Base-by-base conservation (phyloP, 1,140 invertebrate species). In the Drepana arcuata region DNA sequence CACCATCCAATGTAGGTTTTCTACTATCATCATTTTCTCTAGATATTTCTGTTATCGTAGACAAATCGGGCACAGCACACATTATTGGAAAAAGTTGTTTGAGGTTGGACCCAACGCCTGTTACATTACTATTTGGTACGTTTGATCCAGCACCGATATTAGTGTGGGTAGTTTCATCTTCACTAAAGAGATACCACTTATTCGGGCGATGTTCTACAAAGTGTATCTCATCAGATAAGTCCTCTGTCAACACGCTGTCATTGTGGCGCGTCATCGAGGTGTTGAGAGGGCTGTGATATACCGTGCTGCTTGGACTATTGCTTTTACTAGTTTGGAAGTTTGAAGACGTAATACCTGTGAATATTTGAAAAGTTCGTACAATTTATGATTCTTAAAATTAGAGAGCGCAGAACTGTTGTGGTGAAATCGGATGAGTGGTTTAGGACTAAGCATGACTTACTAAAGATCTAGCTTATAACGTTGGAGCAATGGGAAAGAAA, bases 11-110 rank as follows among this genome's bases (percentile, higher is more conserved):
- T 13, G 16, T 38, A 10, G 39, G 25, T 28, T 48, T 58, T 36
- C 34, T 51, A 12, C 54, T 48, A 21, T 48, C 42, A 26, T 56
- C 43, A 34, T 45, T 53, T 27, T 78, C 66, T 34, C 61, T 69
- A 0, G 74, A 79, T 16, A 48, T 47, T 57, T 81, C 77, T 13
- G 74, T 71, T 5, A 81, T 74, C 5, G 72, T 77, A 0, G 77
- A 81, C 5, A 81, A 45, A 34, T 81, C 43, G 1, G 77, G 77
- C 7, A 81, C 41, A 14, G 74, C 62, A 35, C 65, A 79, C 9
- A 62, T 53, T 1, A 77, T 43, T 7, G 74, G 72, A 32, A 81
- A 81, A 35, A 81, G 50, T 39, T 74, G 43, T 16, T 65, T 49
- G n/a, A 80, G 50, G 35, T 70, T 66, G 0, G 75, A 34, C 1